Percentiles rank a stretch among this genome's conserved stretches.
These are phyloP conservation scores for Hiodon alosoides DNA, from an alignment of 2,113 vertebrate species.

Conservation along the genomic window DNA sequence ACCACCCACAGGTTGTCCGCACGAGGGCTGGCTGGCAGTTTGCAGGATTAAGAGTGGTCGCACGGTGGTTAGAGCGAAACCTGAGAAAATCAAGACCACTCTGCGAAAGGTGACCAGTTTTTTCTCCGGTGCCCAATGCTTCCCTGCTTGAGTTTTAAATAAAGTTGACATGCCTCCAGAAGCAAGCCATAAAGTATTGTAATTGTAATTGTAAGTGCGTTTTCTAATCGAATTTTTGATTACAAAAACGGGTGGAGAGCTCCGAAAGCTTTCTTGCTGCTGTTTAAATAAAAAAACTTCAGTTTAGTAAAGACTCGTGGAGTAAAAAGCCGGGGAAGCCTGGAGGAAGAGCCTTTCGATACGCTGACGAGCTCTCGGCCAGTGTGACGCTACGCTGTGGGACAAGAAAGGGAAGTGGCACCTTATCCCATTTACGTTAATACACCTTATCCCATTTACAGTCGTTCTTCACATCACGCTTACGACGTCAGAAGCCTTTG, in stretches of 20 bases:
- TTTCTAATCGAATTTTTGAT: too few relatives aligned
- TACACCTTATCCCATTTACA: neutral
- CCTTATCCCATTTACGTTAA: neutral
- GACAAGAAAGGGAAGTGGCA: neutral
- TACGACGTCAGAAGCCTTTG: neutral
- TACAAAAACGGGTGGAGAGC: too few relatives aligned
- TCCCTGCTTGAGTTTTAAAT: too few relatives aligned
- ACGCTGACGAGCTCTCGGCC: neutral
- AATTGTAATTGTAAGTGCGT: too few relatives aligned
- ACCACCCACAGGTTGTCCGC: conserved; percentile 8
- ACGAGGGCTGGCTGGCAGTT: neutral
- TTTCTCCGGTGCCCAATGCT: neutral
- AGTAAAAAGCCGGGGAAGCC: neutral
- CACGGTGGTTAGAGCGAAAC: neutral
- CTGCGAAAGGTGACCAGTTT: neutral
- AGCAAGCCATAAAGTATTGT: too few relatives aligned
- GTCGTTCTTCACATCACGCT: neutral
- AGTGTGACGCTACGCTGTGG: neutral
- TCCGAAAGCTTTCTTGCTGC: neutral
- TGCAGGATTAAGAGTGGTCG: conserved; percentile 16
- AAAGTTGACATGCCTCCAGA: too few relatives aligned
- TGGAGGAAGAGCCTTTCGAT: neutral
- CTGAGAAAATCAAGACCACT: neutral
- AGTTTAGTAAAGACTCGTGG: neutral
- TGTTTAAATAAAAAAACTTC: neutral